Evolutionary conservation across 2,888 invertebrate species (phyloP), one percentile per base, ranked within the genome.

Genomic region (Macroteleia sp.): DNA sequence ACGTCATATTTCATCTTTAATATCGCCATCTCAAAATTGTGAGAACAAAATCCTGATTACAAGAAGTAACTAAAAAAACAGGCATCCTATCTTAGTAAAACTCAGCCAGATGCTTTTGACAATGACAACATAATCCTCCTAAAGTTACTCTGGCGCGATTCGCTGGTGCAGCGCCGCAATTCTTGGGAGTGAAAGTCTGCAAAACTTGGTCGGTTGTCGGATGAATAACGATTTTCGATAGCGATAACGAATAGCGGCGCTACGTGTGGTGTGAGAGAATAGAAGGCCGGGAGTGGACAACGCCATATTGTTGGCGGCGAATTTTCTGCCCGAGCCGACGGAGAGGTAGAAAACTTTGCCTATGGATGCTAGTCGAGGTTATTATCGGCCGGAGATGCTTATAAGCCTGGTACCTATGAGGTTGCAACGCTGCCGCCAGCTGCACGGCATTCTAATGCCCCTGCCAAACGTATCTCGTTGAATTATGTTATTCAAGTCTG

Each of bases 401-500:
- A 56, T 56, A 69, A 64, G 64, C 57, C 57, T 30, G 56, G 36
- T 52, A 52, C 48, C 64, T 64, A 52, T 30, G 34, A 54, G 54
- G 46, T n/a, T 52, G 42, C 50, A 28, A 25, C 73, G 46, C 8
- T 32, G 32, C 50, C 41, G 14, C 77, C 84, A 81, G 82, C 85
- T 86, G 73, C 50, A 82, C 77, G 77, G 77, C 82, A 82, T 85
- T 83, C 81, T 82, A 83, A 76, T 64, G 82, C 77, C 76, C 79
- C 84, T 87, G 84, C 84, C 83, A 76, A 87, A 86, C 85, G 87
- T 82, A 83, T 85, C 83, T 82, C 81, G 79, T 79, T 79, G 84
- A 88, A 88, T 86, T 79, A 86, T 83, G 84, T 87, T 87, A 89
- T 89, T 89, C 86, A 86, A 85, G 87, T 84, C 85, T 73, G 81